A percentile compares a stretch with the other conserved stretches of the same genome.
Evolutionary conservation across 2,888 invertebrate genomes (phyloP).

Genomic region (Clitarchus hookeri): DNA sequence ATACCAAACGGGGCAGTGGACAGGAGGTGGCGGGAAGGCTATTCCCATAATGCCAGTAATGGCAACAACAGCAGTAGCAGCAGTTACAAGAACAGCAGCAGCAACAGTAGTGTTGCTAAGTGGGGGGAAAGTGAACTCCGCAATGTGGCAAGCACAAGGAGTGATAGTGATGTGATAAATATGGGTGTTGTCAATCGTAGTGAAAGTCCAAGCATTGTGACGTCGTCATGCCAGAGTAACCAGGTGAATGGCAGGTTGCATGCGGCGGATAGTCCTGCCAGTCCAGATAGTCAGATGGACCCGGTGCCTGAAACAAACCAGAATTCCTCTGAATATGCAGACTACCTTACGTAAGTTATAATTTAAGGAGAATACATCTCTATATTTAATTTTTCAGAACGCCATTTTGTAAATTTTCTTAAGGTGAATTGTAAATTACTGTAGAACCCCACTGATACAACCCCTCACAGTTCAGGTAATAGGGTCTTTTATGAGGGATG

Average conservation of each 20-base stretch:
- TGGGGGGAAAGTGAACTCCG: constrained; percentile 1
- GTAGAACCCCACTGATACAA: too few relatives aligned
- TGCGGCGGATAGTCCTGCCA: constrained; percentile 37
- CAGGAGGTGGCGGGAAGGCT: not conserved
- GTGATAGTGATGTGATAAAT: not conserved
- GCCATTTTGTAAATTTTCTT: too few relatives aligned
- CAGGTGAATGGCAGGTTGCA: not conserved
- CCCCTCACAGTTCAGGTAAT: too few relatives aligned
- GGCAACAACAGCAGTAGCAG: constrained; percentile 5
- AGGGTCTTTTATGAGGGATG: too few relatives aligned
- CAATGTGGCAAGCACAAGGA: not conserved
- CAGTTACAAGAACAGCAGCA: constrained; percentile 16
- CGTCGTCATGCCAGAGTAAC: not conserved
- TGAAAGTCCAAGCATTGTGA: not conserved
- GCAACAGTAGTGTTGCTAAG: not conserved
- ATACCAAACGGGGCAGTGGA: not conserved
- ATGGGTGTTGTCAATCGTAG: not conserved
- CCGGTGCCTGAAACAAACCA: constrained; percentile 44
- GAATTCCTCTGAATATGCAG: constrained; percentile 55
- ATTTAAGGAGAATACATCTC: too few relatives aligned
- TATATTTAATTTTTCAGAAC: too few relatives aligned
- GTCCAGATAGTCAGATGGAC: constrained; percentile 56
- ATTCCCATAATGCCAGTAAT: constrained; percentile 15
- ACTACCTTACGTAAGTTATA: constrained; percentile 62
- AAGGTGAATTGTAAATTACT: too few relatives aligned